A percentile compares a stretch with the other conserved stretches of the same genome.
phyloP scores from a whole-genome alignment of 2,113 vertebrate genomes.

The Apus apus region DNA sequence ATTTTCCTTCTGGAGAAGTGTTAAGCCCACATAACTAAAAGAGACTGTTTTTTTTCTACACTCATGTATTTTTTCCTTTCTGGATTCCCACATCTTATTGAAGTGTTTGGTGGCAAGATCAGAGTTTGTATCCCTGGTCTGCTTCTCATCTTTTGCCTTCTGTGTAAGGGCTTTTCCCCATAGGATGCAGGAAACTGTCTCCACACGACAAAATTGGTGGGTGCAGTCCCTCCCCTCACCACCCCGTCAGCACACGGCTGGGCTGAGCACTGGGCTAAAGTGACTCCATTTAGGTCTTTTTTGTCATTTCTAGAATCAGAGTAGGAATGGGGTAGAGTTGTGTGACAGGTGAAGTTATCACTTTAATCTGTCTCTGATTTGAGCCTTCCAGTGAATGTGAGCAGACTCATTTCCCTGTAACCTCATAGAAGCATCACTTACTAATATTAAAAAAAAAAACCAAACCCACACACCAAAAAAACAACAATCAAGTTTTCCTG shows the following conservation, averaged over 20 bases:
- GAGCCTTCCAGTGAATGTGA: not conserved
- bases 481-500: not conserved
- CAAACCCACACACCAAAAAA: not conserved
- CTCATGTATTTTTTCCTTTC: no score
- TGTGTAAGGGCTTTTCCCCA: not conserved
- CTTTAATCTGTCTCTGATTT: not conserved
- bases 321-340: not conserved
- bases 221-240: not conserved
- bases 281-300: not conserved
- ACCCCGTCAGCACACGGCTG: not conserved
- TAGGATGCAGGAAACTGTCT: not conserved
- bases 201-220: not conserved
- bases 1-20: not conserved
- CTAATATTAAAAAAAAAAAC: not conserved
- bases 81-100: not conserved
- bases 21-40: not conserved
- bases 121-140: not conserved
- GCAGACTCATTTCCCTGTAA: not conserved
- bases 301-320: not conserved
- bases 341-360: not conserved
- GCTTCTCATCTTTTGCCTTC: not conserved
- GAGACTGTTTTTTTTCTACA: accelerated
- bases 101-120: not conserved
- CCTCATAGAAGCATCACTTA: not conserved
- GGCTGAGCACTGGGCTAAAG: not conserved